These are phyloP conservation scores for Loxodonta africana DNA, from an alignment of 2,113 vertebrate genomes.

Conservation along the genomic window DNA sequence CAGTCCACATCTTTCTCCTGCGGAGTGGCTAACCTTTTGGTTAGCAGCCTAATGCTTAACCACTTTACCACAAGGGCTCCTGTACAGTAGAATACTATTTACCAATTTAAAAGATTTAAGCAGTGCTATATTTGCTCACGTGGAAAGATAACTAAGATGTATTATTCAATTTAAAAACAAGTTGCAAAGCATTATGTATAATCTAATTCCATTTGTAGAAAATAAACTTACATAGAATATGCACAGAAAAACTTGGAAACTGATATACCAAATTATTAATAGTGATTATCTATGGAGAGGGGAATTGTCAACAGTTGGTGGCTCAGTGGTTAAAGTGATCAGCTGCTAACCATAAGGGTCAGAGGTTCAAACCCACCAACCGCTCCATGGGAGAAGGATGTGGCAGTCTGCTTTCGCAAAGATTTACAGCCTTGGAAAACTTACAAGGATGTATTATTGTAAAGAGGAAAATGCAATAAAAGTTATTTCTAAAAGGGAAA, in stretches of 20 bases:
- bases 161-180: slow-evolving; percentile 54
- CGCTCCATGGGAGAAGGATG: too few species aligned
- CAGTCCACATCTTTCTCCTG: background rate
- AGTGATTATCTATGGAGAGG: slow-evolving; percentile 26
- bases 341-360: too few species aligned
- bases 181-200: background rate
- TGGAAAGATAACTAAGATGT: slow-evolving; percentile 48
- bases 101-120: slow-evolving; percentile 54
- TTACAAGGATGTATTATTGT: background rate
- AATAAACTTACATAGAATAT: slow-evolving; percentile 41
- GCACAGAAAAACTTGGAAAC: slow-evolving; percentile 24
- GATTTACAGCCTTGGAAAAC: too few species aligned
- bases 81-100: background rate
- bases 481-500: background rate
- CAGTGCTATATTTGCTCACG: background rate
- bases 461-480: background rate
- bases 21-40: background rate
- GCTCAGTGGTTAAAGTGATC: too few species aligned
- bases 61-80: background rate
- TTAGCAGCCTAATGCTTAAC: too few species aligned
- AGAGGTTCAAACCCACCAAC: too few species aligned
- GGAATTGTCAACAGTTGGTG: background rate
- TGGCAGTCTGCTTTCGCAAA: too few species aligned
- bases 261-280: background rate
- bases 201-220: background rate